Evolutionary conservation across 2,113 vertebrate species (phyloP), one percentile per base, ranked within the genome.

Genomic region (Xenopus laevis): DNA sequence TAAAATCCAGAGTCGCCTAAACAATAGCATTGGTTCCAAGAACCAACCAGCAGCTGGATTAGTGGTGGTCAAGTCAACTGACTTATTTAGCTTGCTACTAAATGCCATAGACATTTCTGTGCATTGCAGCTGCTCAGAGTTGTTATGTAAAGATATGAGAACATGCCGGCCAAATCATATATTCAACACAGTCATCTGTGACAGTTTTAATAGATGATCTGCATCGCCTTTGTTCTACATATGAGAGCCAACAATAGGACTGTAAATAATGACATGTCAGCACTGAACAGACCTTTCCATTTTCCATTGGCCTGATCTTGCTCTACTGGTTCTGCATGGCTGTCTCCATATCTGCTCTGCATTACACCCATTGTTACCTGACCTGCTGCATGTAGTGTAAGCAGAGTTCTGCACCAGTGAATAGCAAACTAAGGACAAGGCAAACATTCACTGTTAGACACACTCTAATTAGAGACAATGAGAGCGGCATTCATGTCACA

Each of bases 381-480:
- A 75, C 52, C 73, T 40, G 57, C 58, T 44, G 57, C 65, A 76
- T 69, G 15, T 13, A 50, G 5, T 50, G 66, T 63, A 69, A 52
- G 72, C 63, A 66, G 40, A 74, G 73, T 76, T 76, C 66, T 76
- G 73, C 73, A 76, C 65, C 23, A 76, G 30, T 76, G 73, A 69
- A 68, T 18, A 76, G 58, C 73, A 76, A 76, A 76, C 45, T 44
- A n/a, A 50, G 55, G 46, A 74, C 59, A 17, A 55, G 46, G 60
- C 72, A 74, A 53, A 74, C 61, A 40, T 68, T 13, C 53, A 33
- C 57, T 13, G 50, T 60, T 74, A 64, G 61, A 21, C 23, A 46
- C 10, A 2, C 64, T 74, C 55, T 74, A 68, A 74, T 74, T 61
- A 74, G 16, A 50, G 21, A 30, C 18, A 74, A 40, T 40, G 18